These are phyloP conservation scores for Ectemnius cavifrons DNA, from an alignment of 2,888 invertebrate genomes.

Conservation along the genomic window DNA sequence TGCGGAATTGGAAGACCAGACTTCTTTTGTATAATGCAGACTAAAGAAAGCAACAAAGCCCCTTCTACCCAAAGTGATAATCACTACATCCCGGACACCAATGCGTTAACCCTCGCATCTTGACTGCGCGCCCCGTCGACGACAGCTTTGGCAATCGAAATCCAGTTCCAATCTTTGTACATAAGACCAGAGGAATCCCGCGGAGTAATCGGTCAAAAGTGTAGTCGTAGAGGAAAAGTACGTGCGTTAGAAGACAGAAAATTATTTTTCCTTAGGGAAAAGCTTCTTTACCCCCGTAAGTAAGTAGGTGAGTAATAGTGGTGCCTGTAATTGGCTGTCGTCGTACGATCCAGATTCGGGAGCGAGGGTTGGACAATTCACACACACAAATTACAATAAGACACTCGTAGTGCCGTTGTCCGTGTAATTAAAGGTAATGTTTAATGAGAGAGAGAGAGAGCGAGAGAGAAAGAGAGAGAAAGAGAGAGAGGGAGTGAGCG, in stretches of 20 bases:
- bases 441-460: slow-evolving; percentile 41
- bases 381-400: slow-evolving; percentile 47
- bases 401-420: slow-evolving; percentile 43
- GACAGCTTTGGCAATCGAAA: background rate
- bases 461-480: slow-evolving; percentile 21
- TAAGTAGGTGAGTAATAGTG: background rate
- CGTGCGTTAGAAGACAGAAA: background rate
- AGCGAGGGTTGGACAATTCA: slow-evolving; percentile 1
- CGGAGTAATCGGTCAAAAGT: too few species aligned
- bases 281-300: background rate
- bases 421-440: slow-evolving; percentile 53
- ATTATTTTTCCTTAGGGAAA: slow-evolving; percentile 24
- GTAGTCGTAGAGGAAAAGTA: background rate
- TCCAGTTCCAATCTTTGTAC: background rate
- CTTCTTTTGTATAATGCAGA: slow-evolving; percentile 25
- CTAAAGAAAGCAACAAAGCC: slow-evolving; percentile 6
- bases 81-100: background rate
- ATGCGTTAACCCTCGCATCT: background rate
- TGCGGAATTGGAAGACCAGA: slow-evolving; percentile 13
- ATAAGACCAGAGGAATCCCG: background rate
- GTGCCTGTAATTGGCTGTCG: background rate
- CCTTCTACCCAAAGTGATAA: background rate
- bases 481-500: slow-evolving; percentile 21
- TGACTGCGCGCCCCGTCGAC: background rate
- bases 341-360: slow-evolving; percentile 1